Base-by-base conservation (phyloP, 2,888 invertebrate species). In the Drosophila fulvimacula region DNA sequence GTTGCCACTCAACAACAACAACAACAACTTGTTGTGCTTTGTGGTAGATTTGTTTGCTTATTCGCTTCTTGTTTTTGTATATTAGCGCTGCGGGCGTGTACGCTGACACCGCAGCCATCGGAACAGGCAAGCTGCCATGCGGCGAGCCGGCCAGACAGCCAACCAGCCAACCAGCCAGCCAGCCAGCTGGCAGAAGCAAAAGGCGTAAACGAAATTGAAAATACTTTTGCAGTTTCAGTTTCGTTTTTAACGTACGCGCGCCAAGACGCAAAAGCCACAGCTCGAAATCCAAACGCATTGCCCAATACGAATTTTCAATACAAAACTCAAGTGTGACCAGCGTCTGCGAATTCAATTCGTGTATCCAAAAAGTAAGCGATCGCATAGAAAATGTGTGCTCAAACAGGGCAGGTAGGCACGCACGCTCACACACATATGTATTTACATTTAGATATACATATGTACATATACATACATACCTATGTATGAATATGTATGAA, bases 241-340 rank as follows among this genome's bases (percentile, higher is more conserved):
- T 90, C 80, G 76, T 88, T 87, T 88, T 69, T 74, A 88, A 87
- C 90, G 85, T 91, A 78, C 84, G 86, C 86, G 88, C 81, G 85
- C 71, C 72, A 82, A 82, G 80, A 79, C 90, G 81, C 73, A 73
- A 58, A 63, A 62, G 48, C 62, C 38, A 61, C 41, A 68, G 67
- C 41, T 68, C 63, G 65, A 62, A 60, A 67, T 57, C 53, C 64
- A 63, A 53, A 69, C 34, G 46, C 39, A 53, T 36, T 41, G 48
- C 46, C 36, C 32, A 63, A 44, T 42, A 46, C 55, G 46, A 74
- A 48, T 71, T 68, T 52, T 24, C 24, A 60, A 57, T 52, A 48
- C 48, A 65, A 61, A 38, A 19, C 24, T 41, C 13, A 70, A 65
- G 69, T 61, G 64, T 61, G 55, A 21, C 36, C 57, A 61, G 17